Conservation (phyloP, 2,888 invertebrate species). For the Clunio marinus region DNA sequence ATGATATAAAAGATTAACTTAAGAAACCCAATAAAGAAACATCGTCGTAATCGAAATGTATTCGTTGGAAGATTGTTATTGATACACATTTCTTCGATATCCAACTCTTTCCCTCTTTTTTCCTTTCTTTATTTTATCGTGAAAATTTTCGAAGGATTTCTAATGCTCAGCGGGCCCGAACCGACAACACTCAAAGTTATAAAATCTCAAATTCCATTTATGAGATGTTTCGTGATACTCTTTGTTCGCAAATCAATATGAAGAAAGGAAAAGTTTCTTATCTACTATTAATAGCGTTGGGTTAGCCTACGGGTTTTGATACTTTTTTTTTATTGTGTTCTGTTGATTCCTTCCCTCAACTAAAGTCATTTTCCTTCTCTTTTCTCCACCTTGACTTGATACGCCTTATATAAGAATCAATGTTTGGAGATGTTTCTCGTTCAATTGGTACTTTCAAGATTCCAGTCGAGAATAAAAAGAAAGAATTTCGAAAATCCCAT, state of each 20-base stretch:
- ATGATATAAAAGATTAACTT: slow-evolving; percentile 21
- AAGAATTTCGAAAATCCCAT: no score
- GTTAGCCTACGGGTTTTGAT: slow-evolving; percentile 19
- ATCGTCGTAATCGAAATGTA: neutral
- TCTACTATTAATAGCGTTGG: slow-evolving; percentile 32
- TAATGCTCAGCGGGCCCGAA: neutral
- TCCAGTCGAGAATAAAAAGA: no score
- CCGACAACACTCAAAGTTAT: no score
- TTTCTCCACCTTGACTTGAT: no score
- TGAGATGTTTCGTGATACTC: neutral
- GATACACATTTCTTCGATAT: no score
- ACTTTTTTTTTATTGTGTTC: neutral
- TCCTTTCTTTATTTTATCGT: neutral
- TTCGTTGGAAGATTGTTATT: no score
- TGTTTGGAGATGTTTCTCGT: no score
- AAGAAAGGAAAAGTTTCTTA: slow-evolving; percentile 25
- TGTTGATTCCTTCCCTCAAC: neutral
- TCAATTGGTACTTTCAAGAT: no score
- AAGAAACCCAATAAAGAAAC: neutral
- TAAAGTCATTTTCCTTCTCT: neutral
- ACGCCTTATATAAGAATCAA: no score
- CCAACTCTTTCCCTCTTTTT: neutral
- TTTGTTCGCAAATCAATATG: neutral
- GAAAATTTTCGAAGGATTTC: neutral
- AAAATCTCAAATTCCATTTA: slow-evolving; percentile 4